Conservation (phyloP, 2,888 invertebrate genomes). For the Gymnosoma rotundatum region DNA sequence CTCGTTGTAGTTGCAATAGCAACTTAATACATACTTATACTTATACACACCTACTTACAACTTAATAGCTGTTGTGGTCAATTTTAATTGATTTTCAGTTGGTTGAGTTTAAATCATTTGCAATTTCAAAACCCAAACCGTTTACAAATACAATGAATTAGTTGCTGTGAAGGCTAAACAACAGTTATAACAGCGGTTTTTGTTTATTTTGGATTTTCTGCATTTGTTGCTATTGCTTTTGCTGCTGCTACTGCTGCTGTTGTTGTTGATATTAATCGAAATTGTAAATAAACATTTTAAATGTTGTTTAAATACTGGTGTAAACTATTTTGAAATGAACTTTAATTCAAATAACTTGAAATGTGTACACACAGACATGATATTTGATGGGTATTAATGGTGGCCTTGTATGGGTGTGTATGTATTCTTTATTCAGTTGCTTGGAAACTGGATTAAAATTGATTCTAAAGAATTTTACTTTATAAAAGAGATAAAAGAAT, state of each 20-base stretch:
- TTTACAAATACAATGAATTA: constrained; percentile 31
- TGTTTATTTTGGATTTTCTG: background rate
- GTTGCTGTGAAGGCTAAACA: constrained; percentile 35
- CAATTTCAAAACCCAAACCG: constrained; percentile 48
- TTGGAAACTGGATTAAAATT: background rate
- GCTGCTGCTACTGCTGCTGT: background rate
- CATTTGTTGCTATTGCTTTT: background rate
- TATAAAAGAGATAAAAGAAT: no score
- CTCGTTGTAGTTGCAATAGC: constrained; percentile 1
- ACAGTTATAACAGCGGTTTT: background rate
- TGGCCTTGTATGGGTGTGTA: background rate
- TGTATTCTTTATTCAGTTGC: background rate
- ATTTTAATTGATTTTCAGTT: constrained; percentile 68
- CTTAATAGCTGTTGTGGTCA: constrained; percentile 69
- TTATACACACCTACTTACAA: constrained; percentile 10
- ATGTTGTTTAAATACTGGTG: constrained; percentile 36
- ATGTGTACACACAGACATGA: background rate
- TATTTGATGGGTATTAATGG: constrained; percentile 30
- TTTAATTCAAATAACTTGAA: background rate
- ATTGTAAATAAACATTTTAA: constrained; percentile 56
- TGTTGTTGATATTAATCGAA: constrained; percentile 36
- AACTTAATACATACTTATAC: constrained; percentile 11
- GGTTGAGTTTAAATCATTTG: constrained; percentile 68
- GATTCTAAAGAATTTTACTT: background rate
- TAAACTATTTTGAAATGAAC: constrained; percentile 25